Base-by-base conservation (phyloP, 2,888 invertebrate genomes). In the Brachypterus glaber region DNA sequence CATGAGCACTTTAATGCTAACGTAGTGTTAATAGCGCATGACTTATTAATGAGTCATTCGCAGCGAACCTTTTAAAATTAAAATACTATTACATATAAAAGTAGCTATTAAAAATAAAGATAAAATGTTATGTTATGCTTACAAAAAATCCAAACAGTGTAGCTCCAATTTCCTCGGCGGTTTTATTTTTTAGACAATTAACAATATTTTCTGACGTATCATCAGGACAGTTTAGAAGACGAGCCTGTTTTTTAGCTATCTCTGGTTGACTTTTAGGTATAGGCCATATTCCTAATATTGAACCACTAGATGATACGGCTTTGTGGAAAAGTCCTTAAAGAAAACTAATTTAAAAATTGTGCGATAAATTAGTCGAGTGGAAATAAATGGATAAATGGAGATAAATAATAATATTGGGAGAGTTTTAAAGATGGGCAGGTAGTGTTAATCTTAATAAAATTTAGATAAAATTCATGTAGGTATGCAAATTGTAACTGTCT, bases 241-340 rank as follows among this genome's bases (percentile, higher is more conserved):
- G 54, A 0, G 80, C 81, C 49, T 80, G 77, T 39, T 70, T 72
- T 39, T 67, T 62, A 1, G 79, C 78, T 37, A 79, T 55, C 17
- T 69, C 52, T 15, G 69, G 52, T 50, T 76, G 76, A 43, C 76
- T 57, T 0, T 56, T 46, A 0, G 72, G 71, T n/a, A 73, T 57
- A 1, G 70, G 65, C 53, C 66, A 68, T 30, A 74, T 72, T 1
- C 66, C 66, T 1, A 68, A 66, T 0, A 70, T 67, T 0, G 78
- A 69, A 1, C 74, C 79, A 50, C 80, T 79, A 73, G 78, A 76
- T 0, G 76, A 70, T 14, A 82, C 76, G 0, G 69, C 81, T 31
- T 74, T 70, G 52, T 82, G 79, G 55, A 82, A 82, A 1, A 82
- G 62, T 32, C 76, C 76, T 74, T 51, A 27, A 54, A 53, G n/a